Evolutionary conservation across 2,113 vertebrate genomes (phyloP).

Genomic region (Stigmatopora nigra): DNA sequence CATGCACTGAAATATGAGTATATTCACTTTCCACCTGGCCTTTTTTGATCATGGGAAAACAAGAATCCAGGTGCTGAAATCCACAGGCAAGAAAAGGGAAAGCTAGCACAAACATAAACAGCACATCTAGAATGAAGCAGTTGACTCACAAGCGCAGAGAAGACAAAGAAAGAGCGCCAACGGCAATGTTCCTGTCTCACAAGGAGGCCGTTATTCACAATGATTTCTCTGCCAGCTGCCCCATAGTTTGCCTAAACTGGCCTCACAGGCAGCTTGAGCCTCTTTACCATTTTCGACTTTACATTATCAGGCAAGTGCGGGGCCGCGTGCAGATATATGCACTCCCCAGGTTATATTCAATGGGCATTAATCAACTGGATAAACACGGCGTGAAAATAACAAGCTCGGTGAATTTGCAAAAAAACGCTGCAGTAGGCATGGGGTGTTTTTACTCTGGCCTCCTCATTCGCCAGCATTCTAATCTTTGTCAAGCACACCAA

Average conservation of each 20-base stretch:
- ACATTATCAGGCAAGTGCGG: conserved; percentile 47
- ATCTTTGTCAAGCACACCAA: conserved; percentile 33
- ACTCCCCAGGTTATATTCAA: conserved; percentile 45
- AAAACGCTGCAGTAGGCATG: conserved; percentile 2
- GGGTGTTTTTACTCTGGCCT: conserved; percentile 13
- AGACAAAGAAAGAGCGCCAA: conserved; percentile 62
- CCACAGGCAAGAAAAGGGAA: conserved; percentile 40
- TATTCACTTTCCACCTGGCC: conserved; percentile 13
- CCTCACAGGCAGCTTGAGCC: conserved; percentile 54
- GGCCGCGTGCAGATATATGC: conserved; percentile 39
- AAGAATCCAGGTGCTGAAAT: conserved; percentile 17
- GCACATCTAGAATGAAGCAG: conserved; percentile 53
- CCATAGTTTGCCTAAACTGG: conserved; percentile 57
- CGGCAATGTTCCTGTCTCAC: conserved; percentile 58
- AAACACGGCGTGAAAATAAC: conserved; percentile 34
- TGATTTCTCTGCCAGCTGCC: conserved; percentile 65
- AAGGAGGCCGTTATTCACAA: conserved; percentile 65
- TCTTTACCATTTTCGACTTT: conserved; percentile 54
- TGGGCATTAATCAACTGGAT: conserved; percentile 36
- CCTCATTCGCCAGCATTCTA: conserved; percentile 22
- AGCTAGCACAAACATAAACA: conserved; percentile 48
- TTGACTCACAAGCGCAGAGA: conserved; percentile 50
- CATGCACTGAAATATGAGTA: no score
- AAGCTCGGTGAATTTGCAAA: conserved; percentile 19
- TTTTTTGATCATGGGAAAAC: conserved; percentile 10